Conservation (phyloP, 1,140 invertebrate species). For the Anastatus disparis region DNA sequence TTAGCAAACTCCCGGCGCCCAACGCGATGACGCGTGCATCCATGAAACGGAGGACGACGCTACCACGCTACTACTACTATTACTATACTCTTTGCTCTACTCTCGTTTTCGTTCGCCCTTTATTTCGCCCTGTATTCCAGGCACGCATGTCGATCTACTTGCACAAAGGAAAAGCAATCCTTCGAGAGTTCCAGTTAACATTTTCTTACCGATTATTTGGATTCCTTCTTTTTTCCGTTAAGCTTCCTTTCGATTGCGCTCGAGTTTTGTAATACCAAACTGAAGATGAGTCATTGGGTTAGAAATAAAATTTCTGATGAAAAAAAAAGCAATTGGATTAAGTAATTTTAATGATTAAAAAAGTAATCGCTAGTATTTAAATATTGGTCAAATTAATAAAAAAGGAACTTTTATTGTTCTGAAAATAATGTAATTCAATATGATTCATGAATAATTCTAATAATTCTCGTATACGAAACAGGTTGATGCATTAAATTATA, state of each 20-base stretch:
- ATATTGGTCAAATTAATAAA: no score
- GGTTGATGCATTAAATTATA: no score
- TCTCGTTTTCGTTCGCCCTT: neutral
- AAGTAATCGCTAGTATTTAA: no score
- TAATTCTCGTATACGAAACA: no score
- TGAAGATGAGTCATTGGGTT: neutral
- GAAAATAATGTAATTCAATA: no score
- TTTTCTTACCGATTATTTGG: slow-evolving; percentile 44
- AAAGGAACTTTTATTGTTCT: no score
- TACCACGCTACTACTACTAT: neutral
- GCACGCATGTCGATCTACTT: slow-evolving; percentile 42
- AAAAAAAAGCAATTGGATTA: no score
- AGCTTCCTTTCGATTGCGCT: neutral
- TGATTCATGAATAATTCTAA: no score
- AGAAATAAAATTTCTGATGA: no score
- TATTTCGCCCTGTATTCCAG: neutral
- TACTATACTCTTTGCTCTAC: neutral
- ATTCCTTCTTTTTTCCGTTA: no score
- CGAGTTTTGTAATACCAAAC: neutral
- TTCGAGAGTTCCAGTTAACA: slow-evolving; percentile 17
- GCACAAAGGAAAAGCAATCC: slow-evolving; percentile 46
- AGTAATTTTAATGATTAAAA: no score
- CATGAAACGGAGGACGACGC: slow-evolving; percentile 4
- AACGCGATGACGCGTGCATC: neutral
- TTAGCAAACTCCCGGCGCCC: no score